These are phyloP conservation scores for Stenolophus ochropezus DNA, from an alignment of 2,888 invertebrate species.

Conservation along the genomic window DNA sequence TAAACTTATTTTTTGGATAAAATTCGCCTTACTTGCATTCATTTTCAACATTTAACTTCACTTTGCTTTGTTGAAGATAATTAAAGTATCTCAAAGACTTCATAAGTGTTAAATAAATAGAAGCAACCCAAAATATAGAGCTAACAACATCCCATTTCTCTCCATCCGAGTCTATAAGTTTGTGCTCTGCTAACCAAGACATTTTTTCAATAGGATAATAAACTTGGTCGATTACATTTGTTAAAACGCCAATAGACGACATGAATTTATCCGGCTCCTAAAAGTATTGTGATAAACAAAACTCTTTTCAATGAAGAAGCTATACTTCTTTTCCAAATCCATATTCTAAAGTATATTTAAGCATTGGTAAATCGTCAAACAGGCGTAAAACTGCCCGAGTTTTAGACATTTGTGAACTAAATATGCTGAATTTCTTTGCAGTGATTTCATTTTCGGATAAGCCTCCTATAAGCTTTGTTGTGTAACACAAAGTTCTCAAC, in stretches of 20 bases:
- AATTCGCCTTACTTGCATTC: constrained; percentile 66
- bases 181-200: constrained; percentile 87
- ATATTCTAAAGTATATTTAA: constrained; percentile 83
- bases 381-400: constrained; percentile 86
- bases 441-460: constrained; percentile 78
- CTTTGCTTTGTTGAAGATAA: constrained; percentile 72
- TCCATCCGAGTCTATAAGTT: constrained; percentile 77
- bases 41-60: constrained; percentile 61
- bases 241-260: constrained; percentile 81
- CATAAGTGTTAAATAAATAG: constrained; percentile 82
- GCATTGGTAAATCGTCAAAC: constrained; percentile 90
- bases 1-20: too few relatives aligned
- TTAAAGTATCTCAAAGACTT: constrained; percentile 75
- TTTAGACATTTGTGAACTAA: constrained; percentile 83
- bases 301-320: not conserved
- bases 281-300: constrained; percentile 61
- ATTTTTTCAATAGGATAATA: constrained; percentile 91
- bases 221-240: constrained; percentile 84
- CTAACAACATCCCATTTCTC: constrained; percentile 81
- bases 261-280: constrained; percentile 79
- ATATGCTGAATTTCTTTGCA: constrained; percentile 76
- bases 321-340: constrained; percentile 80
- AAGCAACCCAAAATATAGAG: constrained; percentile 86
- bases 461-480: constrained; percentile 82
- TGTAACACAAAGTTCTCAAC: constrained; percentile 85